Percentiles rank a stretch among this genome's conserved stretches.
These are phyloP conservation scores for Erethizon dorsatum DNA, from an alignment of 2,797 vertebrate species.

Conservation along the genomic window DNA sequence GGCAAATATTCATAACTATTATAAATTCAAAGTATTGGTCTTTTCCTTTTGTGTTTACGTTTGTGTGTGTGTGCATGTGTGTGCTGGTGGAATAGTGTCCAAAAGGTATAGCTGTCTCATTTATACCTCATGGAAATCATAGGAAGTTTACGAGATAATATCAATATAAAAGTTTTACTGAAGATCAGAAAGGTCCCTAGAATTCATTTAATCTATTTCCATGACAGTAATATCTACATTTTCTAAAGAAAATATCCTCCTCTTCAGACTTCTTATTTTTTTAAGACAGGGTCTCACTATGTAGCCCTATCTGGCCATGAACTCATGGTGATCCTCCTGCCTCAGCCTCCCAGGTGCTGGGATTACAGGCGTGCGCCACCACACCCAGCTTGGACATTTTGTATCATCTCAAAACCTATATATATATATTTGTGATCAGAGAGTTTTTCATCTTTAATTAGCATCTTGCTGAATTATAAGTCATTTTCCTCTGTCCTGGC, in stretches of 20 bases:
- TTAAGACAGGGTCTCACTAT: background rate
- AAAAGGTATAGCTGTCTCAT: background rate
- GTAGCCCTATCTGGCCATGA: background rate
- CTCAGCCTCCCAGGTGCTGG: background rate
- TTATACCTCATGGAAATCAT: background rate
- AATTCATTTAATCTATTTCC: background rate
- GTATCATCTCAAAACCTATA: background rate
- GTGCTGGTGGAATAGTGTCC: background rate
- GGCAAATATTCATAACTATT: background rate
- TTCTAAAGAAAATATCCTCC: slow-evolving; percentile 15
- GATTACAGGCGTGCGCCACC: background rate
- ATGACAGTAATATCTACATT: background rate
- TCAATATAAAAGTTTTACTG: background rate
- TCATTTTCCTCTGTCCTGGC: background rate
- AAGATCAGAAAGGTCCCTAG: slow-evolving; percentile 11
- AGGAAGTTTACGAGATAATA: background rate
- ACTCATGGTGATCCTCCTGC: background rate
- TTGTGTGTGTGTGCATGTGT: background rate
- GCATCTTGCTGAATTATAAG: slow-evolving; percentile 4
- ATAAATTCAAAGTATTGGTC: background rate
- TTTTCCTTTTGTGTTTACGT: background rate
- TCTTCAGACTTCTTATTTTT: background rate
- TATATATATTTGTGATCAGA: background rate
- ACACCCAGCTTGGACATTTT: background rate
- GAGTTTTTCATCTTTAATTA: background rate